Percentiles rank a stretch among this genome's conserved stretches.
These are phyloP conservation scores for Dinomys branickii DNA, from an alignment of 2,113 vertebrate genomes.

Conservation along the genomic window DNA sequence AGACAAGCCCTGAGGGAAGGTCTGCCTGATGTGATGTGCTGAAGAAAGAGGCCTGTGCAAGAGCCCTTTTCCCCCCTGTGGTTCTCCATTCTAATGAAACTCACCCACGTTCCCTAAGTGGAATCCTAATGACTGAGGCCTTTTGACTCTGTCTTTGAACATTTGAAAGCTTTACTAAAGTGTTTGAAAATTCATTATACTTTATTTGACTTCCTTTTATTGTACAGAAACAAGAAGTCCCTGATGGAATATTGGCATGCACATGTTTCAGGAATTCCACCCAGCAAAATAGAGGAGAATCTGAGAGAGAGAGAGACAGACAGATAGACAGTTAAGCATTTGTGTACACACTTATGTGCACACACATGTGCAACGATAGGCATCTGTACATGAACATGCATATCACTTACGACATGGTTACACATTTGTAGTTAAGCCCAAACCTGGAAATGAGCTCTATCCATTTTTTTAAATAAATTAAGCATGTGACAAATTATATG, in stretches of 20 bases:
- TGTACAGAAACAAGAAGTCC: constrained; percentile 74
- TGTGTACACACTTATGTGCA: background rate
- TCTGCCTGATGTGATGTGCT: background rate
- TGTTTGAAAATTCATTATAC: constrained; percentile 74
- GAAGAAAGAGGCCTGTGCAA: constrained; percentile 33
- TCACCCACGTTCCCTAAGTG: constrained; percentile 76
- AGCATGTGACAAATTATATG: background rate
- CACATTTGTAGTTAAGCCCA: background rate
- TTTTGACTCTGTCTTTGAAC: constrained; percentile 77
- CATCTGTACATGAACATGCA: background rate
- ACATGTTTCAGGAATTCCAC: background rate
- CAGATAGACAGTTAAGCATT: background rate
- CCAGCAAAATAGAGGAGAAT: background rate
- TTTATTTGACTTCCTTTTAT: constrained; percentile 80
- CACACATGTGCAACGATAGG: background rate
- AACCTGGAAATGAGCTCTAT: background rate
- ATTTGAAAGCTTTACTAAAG: constrained; percentile 76
- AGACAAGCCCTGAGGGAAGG: background rate
- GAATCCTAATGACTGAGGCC: constrained; percentile 75
- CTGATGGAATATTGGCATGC: constrained; percentile 51
- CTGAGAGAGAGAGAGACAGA: background rate
- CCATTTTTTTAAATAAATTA: constrained; percentile 50
- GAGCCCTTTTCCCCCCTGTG: constrained; percentile 69
- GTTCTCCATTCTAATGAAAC: constrained; percentile 78
- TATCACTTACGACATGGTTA: background rate